Evolutionary conservation across 2,113 vertebrate genomes (phyloP).

Genomic region (Sterrhoptilus dennistouni): DNA sequence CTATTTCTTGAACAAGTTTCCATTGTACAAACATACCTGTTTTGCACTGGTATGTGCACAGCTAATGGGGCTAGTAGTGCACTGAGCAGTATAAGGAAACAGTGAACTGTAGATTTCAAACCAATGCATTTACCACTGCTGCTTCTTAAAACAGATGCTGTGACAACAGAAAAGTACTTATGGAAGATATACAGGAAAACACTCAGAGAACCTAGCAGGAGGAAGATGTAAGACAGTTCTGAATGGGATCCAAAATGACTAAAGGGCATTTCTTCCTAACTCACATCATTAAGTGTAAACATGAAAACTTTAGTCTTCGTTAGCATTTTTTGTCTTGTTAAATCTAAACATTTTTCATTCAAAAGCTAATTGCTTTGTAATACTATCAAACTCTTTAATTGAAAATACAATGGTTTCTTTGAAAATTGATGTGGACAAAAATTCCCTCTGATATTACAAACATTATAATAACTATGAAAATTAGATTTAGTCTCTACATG

Average conservation of each 20-base stretch:
- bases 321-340: neutral
- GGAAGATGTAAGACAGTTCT: neutral
- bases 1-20: neutral
- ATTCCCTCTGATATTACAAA: conserved; percentile 2
- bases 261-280: neutral
- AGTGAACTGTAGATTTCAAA: neutral
- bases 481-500: neutral
- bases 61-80: neutral
- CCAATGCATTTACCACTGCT: neutral
- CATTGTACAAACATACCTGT: neutral
- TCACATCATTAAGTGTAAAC: neutral
- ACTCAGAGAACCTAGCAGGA: neutral
- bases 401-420: conserved; percentile 9
- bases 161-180: neutral
- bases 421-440: conserved; percentile 29
- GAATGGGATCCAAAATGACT: neutral
- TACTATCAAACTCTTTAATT: neutral
- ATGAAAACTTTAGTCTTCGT: neutral
- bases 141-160: neutral
- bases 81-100: neutral
- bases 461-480: neutral
- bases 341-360: neutral
- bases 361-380: neutral
- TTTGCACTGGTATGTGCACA: neutral
- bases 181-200: neutral